phyloP scores from a whole-genome alignment of 2,113 vertebrate species.

The Motacilla tschutschensis region DNA sequence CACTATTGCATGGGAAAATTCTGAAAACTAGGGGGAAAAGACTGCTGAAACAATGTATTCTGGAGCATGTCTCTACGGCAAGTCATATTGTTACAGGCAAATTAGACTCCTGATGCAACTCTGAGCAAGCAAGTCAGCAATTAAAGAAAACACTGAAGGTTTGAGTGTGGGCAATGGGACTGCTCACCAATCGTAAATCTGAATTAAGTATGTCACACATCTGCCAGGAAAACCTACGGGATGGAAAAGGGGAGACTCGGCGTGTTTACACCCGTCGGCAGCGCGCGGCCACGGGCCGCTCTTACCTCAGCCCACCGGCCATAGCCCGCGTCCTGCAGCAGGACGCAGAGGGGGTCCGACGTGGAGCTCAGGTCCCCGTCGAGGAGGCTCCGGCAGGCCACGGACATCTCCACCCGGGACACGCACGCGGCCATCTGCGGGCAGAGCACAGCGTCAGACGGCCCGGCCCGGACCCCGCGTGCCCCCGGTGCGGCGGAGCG shows the following conservation, averaged over 20 bases:
- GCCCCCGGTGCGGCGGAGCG: not conserved
- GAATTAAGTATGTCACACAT: accelerated
- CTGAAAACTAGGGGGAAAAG: accelerated
- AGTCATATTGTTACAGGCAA: accelerated
- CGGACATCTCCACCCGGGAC: conserved; percentile 80
- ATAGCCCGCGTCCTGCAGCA: conserved; percentile 81
- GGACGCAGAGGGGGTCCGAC: conserved; percentile 90
- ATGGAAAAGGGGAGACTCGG: accelerated
- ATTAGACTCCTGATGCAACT: accelerated
- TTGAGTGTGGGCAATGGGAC: accelerated
- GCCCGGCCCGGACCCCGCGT: not conserved
- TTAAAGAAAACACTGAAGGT: accelerated
- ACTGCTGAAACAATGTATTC: not conserved
- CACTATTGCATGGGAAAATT: accelerated
- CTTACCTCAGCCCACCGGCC: conserved; percentile 85
- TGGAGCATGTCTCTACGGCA: accelerated
- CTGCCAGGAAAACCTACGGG: accelerated
- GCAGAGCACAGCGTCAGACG: conserved; percentile 4
- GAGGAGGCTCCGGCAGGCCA: conserved; percentile 86
- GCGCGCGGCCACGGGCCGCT: not conserved
- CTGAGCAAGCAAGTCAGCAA: accelerated
- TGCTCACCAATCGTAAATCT: not conserved
- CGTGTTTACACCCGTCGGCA: accelerated
- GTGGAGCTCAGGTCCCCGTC: conserved; percentile 88
- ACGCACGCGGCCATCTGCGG: conserved; percentile 88